phyloP scores from a whole-genome alignment of 2,113 vertebrate species.

The Bucco capensis region DNA sequence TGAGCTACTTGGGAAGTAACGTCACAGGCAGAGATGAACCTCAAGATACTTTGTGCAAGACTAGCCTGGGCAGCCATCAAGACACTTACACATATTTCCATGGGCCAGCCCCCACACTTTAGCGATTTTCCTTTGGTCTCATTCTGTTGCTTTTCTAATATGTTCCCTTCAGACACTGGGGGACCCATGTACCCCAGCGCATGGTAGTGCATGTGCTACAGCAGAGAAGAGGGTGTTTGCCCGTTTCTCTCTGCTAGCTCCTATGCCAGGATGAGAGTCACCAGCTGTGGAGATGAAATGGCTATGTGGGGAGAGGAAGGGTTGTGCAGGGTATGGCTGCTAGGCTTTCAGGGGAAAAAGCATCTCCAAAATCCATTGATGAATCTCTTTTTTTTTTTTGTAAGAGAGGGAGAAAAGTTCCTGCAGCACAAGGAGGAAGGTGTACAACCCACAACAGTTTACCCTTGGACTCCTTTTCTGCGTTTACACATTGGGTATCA shows the following conservation, averaged over 20 bases:
- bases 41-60: background rate
- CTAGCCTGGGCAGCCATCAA: background rate
- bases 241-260: background rate
- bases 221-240: background rate
- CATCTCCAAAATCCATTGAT: background rate
- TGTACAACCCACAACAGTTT: background rate
- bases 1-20: background rate
- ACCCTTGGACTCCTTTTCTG: background rate
- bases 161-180: background rate
- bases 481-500: background rate
- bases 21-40: background rate
- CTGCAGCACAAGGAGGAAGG: rapidly evolving
- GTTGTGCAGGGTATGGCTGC: background rate
- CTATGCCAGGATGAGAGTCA: background rate
- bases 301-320: background rate
- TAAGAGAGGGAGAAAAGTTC: background rate
- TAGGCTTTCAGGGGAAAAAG: background rate
- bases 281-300: background rate
- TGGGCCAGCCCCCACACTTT: rapidly evolving
- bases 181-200: rapidly evolving
- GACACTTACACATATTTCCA: background rate
- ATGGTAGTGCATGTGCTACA: background rate
- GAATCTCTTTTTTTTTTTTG: background rate
- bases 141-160: background rate
- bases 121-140: background rate